Base-by-base conservation (phyloP, 35 echinoderm and acorn worm genomes). In the Lytechinus variegatus region DNA sequence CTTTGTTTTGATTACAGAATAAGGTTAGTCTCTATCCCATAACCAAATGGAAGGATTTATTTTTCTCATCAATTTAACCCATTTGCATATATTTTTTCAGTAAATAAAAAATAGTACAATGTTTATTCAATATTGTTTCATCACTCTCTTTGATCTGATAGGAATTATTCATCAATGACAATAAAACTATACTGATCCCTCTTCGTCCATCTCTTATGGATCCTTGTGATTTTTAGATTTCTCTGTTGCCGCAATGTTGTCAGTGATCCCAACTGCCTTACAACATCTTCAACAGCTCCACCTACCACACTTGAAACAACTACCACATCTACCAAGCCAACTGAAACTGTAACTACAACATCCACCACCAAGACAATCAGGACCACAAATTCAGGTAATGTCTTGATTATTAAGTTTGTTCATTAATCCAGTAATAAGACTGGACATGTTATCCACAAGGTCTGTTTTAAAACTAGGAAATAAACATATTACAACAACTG, bases 1-100 rank as follows among this genome's bases (percentile, higher is more conserved):
- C 55, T 55, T 5, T 93, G 92, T 54, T 54, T 93, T 12, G 92
- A 93, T 57, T 93, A 93, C 92, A 93, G 92, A 24, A 28, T 93
- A 13, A 93, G 92, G 92, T 93, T 0, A 54, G 53, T 6, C 66
- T 79, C 16, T n/a, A 16, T 16, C 66, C 16, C 66, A 16, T 79
- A 24, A 16, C 14, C 19, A 60, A 60, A 12, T 10, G 10, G 10
- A 79, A 79, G 19, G 21, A 24, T 79, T 5, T 58, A 58, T 58
- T 13, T 10, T 58, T 9, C 56, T 58, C 56, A 58, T 58, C 0
- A 58, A 58, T 58, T 13, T 10, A 58, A 44, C 33, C 33, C 33
- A 44, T 44, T 44, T 44, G 33, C 33, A 44, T 44, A 44, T 44
- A 1, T 44, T 44, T 44, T 44, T 44, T 44, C 33, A 44, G 33